Conservation (phyloP, 1,140 invertebrate species). For the Oncopeltus fasciatus region DNA sequence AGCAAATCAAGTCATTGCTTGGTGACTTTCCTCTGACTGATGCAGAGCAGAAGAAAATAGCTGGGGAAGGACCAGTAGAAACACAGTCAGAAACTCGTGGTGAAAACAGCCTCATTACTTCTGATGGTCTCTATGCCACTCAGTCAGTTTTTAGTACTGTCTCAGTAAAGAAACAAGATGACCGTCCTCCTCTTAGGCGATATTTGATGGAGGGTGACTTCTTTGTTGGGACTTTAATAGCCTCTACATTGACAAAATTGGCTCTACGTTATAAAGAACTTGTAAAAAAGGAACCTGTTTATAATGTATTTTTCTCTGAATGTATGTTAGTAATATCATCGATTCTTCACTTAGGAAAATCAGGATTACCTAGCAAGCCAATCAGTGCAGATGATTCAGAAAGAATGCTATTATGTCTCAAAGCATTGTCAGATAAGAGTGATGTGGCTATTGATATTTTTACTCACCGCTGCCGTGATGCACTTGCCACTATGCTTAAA, state of each 20-base stretch:
- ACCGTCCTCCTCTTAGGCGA: not conserved
- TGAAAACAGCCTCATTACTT: not conserved
- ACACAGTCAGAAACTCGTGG: too few relatives aligned
- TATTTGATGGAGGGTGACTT: not conserved
- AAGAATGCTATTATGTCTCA: not conserved
- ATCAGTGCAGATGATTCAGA: not conserved
- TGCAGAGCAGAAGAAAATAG: not conserved
- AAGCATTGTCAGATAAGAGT: not conserved
- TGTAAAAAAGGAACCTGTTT: slow-evolving; percentile 13
- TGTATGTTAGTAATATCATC: slow-evolving; percentile 54
- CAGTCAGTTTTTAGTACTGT: not conserved
- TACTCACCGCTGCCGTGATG: not conserved
- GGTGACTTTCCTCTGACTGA: slow-evolving; percentile 78
- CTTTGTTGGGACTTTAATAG: not conserved
- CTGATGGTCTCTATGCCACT: not conserved
- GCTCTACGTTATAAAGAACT: not conserved
- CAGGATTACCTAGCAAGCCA: slow-evolving; percentile 34
- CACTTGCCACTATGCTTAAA: not conserved
- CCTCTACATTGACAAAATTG: not conserved
- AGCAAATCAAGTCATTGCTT: slow-evolving; percentile 54
- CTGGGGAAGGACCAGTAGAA: too few relatives aligned
- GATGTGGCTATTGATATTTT: not conserved
- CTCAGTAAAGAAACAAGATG: not conserved
- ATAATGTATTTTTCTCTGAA: slow-evolving; percentile 61
- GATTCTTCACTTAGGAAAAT: slow-evolving; percentile 59